Base-by-base conservation (phyloP, 2,113 vertebrate genomes). In the Gallinago media region DNA sequence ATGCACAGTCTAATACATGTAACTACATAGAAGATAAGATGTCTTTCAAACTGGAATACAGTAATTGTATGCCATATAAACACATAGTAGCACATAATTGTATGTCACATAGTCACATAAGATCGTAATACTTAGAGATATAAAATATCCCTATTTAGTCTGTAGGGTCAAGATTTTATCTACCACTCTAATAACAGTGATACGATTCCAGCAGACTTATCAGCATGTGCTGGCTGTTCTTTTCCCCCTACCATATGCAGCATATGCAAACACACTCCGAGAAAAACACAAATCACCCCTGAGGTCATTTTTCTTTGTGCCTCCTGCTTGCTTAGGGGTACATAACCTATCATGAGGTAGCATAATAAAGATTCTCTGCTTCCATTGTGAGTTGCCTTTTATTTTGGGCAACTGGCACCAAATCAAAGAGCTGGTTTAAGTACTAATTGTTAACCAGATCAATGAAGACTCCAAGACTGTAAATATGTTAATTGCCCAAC, bases 181-280 rank as follows among this genome's bases (percentile, higher is more conserved):
- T 63, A 27, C 20, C 3, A 4, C 72, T 75, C n/a, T 67, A 96
- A 54, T 44, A 90, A 73, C 29, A 63, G 12, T 20, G 58, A 36
- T 65, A 62, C 32, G 6, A 61, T 71, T 93, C 79, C 91, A 93
- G 63, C 66, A 93, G 82, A 67, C 11, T 89, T 83, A 70, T 9
- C 93, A 96, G 89, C 82, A 50, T 92, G 92, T 62, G 21, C 55
- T 90, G 73, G 62, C 79, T 86, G 1, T 42, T 42, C 62, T 80
- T 83, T 92, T 76, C 56, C 32, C 38, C 52, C 23, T 77, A 68
- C 89, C 95, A 95, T 93, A 94, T 96, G 94, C 27, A 95, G 23
- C 62, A 71, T 74, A 73, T 73, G 52, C 79, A 91, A 93, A 74
- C 67, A 91, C 72, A 75, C 85, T 80, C 29, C 73, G 93, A 95